These are phyloP conservation scores for Actias luna DNA, from an alignment of 2,888 invertebrate genomes.

Conservation along the genomic window DNA sequence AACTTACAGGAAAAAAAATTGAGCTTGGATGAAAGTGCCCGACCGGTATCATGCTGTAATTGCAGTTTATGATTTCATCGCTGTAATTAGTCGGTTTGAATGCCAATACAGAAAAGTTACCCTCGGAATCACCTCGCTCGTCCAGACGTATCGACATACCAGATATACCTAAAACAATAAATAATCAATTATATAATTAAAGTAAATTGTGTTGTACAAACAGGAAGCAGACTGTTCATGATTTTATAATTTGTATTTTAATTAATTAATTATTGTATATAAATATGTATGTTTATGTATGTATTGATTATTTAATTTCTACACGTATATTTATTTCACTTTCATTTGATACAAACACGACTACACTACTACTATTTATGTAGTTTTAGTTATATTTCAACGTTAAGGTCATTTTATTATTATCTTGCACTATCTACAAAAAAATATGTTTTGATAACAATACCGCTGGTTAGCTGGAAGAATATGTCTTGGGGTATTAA, in stretches of 20 bases:
- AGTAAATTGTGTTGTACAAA: no score
- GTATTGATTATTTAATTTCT: no score
- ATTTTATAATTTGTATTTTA: no score
- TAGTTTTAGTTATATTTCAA: no score
- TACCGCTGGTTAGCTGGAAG: not conserved
- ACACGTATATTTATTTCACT: no score
- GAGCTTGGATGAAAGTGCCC: constrained; percentile 88
- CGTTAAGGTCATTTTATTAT: no score
- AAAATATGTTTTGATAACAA: not conserved
- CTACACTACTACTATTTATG: no score
- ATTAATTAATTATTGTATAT: no score
- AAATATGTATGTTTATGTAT: no score
- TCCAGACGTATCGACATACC: constrained; percentile 96
- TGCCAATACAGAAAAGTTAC: constrained; percentile 97
- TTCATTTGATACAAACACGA: no score
- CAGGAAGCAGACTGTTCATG: no score
- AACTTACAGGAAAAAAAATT: constrained; percentile 89
- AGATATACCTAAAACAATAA: constrained; percentile 88
- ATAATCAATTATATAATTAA: not conserved
- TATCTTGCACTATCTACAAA: no score
- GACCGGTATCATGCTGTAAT: constrained; percentile 91
- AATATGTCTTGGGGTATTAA: not conserved
- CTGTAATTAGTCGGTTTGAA: constrained; percentile 82
- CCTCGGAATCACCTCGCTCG: constrained; percentile 96
- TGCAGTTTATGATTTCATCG: constrained; percentile 81